These are phyloP conservation scores for Drosophila suzukii DNA, from an alignment of 1,140 invertebrate species.

Conservation along the genomic window DNA sequence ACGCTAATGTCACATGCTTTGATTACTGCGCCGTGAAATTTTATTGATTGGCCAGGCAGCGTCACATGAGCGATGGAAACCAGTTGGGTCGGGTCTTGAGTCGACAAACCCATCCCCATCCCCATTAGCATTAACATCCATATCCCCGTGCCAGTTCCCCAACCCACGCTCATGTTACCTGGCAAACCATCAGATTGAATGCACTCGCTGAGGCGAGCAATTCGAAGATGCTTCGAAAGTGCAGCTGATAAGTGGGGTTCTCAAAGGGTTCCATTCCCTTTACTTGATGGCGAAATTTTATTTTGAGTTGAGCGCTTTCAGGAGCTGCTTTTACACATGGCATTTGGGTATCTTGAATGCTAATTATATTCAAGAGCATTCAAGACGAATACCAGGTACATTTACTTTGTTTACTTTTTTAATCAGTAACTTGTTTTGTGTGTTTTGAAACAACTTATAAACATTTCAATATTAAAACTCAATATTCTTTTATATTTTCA, in stretches of 20 bases:
- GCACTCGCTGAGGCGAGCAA: constrained; percentile 34
- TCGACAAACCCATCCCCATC: constrained; percentile 28
- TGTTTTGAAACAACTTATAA: too few relatives aligned
- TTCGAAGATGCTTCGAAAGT: constrained; percentile 30
- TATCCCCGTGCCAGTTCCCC: background rate
- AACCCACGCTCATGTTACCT: constrained; percentile 11
- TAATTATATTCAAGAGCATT: background rate
- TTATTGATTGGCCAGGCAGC: constrained; percentile 79
- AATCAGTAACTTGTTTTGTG: too few relatives aligned
- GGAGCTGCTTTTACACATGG: background rate
- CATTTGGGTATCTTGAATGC: background rate
- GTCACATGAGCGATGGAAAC: constrained; percentile 59
- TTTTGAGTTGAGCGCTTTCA: background rate
- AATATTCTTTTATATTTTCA: background rate
- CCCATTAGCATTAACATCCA: constrained; percentile 6
- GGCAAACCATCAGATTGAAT: constrained; percentile 38
- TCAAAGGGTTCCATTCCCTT: background rate
- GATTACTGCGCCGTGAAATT: constrained; percentile 83
- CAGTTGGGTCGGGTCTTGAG: constrained; percentile 26
- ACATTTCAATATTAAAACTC: background rate
- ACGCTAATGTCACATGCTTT: constrained; percentile 83
- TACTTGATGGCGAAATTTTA: background rate
- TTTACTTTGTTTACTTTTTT: background rate
- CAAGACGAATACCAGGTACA: background rate
- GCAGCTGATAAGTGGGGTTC: constrained; percentile 28